Evolutionary conservation across 2,888 invertebrate species (phyloP).

Genomic region (Petrolisthes manimaculis): DNA sequence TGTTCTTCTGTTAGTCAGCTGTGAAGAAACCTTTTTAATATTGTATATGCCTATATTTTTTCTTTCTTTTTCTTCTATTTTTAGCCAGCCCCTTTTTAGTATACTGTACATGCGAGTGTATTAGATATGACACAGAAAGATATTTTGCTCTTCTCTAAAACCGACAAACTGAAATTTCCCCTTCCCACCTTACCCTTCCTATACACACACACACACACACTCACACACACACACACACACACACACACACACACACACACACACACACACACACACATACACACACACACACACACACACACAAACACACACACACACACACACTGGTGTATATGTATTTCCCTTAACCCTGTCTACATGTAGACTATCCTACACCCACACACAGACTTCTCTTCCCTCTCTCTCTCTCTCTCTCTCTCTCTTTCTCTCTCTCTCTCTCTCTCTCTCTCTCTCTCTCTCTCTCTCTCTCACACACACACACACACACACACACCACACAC

Average conservation of each 20-base stretch:
- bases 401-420: conserved; percentile 4
- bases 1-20: no score
- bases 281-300: conserved; percentile 14
- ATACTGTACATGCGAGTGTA: no score
- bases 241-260: conserved; percentile 12
- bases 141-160: no score
- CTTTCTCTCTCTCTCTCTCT: conserved; percentile 22
- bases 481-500: neutral
- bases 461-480: neutral
- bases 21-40: no score
- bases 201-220: neutral
- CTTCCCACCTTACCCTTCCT: no score
- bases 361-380: neutral
- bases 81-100: no score
- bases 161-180: no score
- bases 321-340: neutral
- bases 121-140: no score
- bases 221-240: conserved; percentile 4
- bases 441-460: conserved; percentile 22
- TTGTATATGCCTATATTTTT: no score
- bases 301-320: conserved; percentile 11
- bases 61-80: no score
- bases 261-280: no score
- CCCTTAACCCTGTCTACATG: neutral
- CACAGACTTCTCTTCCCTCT: neutral